Base-by-base conservation (phyloP, 2,113 vertebrate genomes). In the Chelonoidis abingdonii region DNA sequence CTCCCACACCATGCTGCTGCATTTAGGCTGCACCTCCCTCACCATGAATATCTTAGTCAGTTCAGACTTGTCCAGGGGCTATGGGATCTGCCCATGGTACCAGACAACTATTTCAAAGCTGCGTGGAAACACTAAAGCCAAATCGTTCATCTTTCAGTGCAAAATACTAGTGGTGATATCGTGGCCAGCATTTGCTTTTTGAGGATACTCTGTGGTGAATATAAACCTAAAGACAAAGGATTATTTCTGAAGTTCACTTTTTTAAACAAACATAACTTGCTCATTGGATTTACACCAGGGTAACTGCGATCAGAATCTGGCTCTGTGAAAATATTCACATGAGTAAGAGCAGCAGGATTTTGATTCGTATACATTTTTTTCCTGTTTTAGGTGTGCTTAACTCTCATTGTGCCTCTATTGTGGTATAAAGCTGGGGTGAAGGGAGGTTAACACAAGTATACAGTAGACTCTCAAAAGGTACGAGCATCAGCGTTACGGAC, bases 31-130 rank as follows among this genome's bases (percentile, higher is more conserved):
- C 69, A 35, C 24, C 14, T 47, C 72, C 0, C 22, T 0, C 1
- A 47, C n/a, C 65, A n/a, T 78, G 62, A 88, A 90, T 24, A 44
- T 27, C 49, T 29, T 38, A 82, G 65, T 22, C 7, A 29, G 57
- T 35, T n/a, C 79, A 41, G 22, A 29, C 52, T 78, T 80, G 29
- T 21, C 17, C 57, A 83, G 44, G 21, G 25, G 7, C 49, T 95
- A 41, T 86, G 86, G 38, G 24, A 79, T 0, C 0, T 53, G 54
- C 53, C 56, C 53, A 69, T 16, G 0, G 0, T 59, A 86, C n/a
- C 84, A 80, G 27, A 54, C 10, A 14, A 53, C 50, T 22, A 75
- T 6, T 53, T 72, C 78, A 75, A 89, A 84, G 8, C 31, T 29
- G 11, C 75, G 47, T 47, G 12, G 13, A 47, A 78, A 47, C 41